These are phyloP conservation scores for Danaus melanippus DNA, from an alignment of 1,140 invertebrate species.

Conservation along the genomic window DNA sequence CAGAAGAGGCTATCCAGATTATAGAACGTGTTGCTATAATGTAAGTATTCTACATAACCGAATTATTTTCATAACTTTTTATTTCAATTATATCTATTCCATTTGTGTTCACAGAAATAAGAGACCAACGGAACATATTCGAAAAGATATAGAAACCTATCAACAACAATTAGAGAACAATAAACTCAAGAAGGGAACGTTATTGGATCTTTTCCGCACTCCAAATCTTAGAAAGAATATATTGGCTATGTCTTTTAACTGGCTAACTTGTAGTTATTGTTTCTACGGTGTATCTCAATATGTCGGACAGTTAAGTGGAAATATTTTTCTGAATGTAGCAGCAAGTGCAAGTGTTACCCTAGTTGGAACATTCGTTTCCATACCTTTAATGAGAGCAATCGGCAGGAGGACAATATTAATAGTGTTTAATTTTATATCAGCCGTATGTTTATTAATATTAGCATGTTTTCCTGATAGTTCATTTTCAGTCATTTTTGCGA, in stretches of 20 bases:
- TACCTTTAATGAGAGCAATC: conserved; percentile 75
- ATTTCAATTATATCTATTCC: conserved; percentile 2
- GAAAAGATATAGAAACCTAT: conserved; percentile 61
- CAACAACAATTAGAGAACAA: conserved; percentile 41
- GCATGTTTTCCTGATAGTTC: conserved; percentile 65
- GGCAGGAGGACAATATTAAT: conserved; percentile 75
- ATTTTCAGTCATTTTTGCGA: conserved; percentile 72
- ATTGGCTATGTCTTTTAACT: conserved; percentile 78
- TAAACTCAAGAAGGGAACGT: conserved; percentile 70
- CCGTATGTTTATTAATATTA: conserved; percentile 73
- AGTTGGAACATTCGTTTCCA: conserved; percentile 75
- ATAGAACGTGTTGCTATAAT: conserved; percentile 73
- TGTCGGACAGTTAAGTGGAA: conserved; percentile 78
- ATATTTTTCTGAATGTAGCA: conserved; percentile 82
- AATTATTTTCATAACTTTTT: neutral
- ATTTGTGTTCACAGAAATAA: conserved; percentile 67
- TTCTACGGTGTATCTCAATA: conserved; percentile 84
- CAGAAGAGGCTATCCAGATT: conserved; percentile 73
- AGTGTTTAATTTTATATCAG: conserved; percentile 72
- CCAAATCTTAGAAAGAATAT: conserved; percentile 84
- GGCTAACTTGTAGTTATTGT: conserved; percentile 81
- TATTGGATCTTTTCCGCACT: conserved; percentile 81
- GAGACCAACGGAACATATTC: conserved; percentile 70
- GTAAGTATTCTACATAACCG: conserved; percentile 37
- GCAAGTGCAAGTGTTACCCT: conserved; percentile 76